Evolutionary conservation across 1,140 invertebrate genomes (phyloP), one percentile per base, ranked within the genome.

Genomic region (Drosophila ogumai): DNA sequence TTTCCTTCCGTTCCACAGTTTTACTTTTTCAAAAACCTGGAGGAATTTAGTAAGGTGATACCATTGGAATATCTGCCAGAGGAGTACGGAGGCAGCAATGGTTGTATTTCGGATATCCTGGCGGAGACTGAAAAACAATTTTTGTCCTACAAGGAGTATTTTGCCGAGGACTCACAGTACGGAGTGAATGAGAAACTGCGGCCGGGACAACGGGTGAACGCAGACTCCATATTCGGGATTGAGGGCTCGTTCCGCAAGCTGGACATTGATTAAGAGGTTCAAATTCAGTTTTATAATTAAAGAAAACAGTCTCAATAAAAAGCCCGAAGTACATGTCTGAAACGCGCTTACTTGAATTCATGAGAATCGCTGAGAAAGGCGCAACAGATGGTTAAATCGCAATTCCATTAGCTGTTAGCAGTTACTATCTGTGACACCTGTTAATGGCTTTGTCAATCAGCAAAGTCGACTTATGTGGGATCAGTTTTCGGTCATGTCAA

Each of bases 171-270:
- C 22, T 93, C 93, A 38, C 92, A 94, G 75, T 94, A 93, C 72
- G 92, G 93, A 10, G 93, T 93, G 1, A 92, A 95, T 75, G 95
- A 95, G 77, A 93, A 92, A 8, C 93, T 94, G 59, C 90, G 95
- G 4, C 93, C 93, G 8, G 93, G 90, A 19, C 85, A 91, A 46
- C 59, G 93, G 0, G 93, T 94, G 52, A 94, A 92, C 46, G 74
- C 93, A 4, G 92, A 93, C 47, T 92, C 93, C 7, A 79, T 95
- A 25, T 95, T 94, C 69, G 94, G 94, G 12, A 84, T 94, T 17
- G 94, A 95, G 60, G 94, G 94, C 5, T 94, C 94, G 31, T 95
- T 95, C 82, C 93, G 94, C 38, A 91, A 92, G 50, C 60, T 92
- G 56, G 77, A 82, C 57, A 77, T 92, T 47, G 91, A 92, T 75